Evolutionary conservation across 2,113 vertebrate genomes (phyloP).

Genomic region (Narcine bancroftii): DNA sequence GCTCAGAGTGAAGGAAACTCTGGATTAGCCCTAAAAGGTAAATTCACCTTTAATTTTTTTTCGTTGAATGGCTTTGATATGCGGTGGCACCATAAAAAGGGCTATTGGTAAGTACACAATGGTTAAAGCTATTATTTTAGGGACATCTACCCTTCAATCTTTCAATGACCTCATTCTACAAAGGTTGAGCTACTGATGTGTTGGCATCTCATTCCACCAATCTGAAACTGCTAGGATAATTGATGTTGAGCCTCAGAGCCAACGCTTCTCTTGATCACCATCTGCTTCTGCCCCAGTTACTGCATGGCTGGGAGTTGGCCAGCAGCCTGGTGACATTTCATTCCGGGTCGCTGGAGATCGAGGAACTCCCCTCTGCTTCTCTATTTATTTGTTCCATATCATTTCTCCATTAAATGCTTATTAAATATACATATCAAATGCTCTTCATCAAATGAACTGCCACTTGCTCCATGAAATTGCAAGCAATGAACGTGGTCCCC

Average conservation of each 20-base stretch:
- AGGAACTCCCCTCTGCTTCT: background rate
- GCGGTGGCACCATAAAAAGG: too few relatives aligned
- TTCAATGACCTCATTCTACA: background rate
- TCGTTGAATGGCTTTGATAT: too few relatives aligned
- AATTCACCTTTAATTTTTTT: too few relatives aligned
- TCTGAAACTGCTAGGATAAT: background rate
- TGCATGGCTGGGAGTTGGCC: background rate
- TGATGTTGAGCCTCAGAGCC: background rate
- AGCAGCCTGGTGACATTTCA: background rate
- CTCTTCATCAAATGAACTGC: background rate
- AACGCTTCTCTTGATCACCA: background rate
- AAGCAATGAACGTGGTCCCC: background rate
- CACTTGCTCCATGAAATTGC: background rate
- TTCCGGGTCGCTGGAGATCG: background rate
- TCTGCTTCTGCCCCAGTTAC: background rate
- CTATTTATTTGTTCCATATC: background rate
- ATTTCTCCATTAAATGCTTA: slow-evolving; percentile 31
- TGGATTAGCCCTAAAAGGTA: too few relatives aligned
- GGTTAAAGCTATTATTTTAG: background rate
- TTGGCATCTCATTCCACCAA: background rate
- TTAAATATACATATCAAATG: slow-evolving; percentile 32
- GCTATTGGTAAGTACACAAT: background rate
- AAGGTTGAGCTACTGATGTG: background rate
- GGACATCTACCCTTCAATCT: background rate
- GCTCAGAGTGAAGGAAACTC: too few relatives aligned